phyloP scores from a whole-genome alignment of 2,113 vertebrate species.

The Lophotis ruficrista region DNA sequence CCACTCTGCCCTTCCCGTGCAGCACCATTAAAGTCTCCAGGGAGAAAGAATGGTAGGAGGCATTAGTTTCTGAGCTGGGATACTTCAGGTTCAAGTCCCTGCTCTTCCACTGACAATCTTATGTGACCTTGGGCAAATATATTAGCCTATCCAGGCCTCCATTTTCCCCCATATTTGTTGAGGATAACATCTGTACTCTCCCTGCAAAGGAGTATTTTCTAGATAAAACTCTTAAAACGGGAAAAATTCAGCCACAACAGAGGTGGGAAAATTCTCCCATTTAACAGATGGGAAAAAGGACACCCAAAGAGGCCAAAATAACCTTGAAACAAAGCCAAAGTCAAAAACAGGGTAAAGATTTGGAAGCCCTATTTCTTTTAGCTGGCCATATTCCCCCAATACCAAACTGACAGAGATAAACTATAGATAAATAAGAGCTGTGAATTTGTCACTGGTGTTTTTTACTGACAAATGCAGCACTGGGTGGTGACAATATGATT shows the following conservation, averaged over 20 bases:
- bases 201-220: background rate
- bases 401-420: background rate
- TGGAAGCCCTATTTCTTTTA: background rate
- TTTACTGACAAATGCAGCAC: background rate
- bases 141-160: background rate
- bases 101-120: conserved; percentile 18
- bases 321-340: background rate
- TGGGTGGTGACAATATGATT: background rate
- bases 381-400: background rate
- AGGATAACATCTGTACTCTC: background rate
- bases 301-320: background rate
- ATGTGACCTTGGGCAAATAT: background rate
- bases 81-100: conserved; percentile 35
- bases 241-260: background rate
- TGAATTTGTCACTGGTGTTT: conserved; percentile 13
- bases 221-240: background rate
- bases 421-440: background rate
- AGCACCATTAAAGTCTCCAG: conserved; percentile 68
- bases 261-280: background rate
- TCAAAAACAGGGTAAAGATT: background rate
- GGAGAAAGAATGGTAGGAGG: conserved; percentile 70
- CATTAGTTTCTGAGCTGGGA: conserved; percentile 67
- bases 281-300: background rate
- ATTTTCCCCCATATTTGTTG: background rate
- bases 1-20: conserved; percentile 61